Conservation (phyloP, 2,797 vertebrate species). For the Pyrrhura leucotis region DNA sequence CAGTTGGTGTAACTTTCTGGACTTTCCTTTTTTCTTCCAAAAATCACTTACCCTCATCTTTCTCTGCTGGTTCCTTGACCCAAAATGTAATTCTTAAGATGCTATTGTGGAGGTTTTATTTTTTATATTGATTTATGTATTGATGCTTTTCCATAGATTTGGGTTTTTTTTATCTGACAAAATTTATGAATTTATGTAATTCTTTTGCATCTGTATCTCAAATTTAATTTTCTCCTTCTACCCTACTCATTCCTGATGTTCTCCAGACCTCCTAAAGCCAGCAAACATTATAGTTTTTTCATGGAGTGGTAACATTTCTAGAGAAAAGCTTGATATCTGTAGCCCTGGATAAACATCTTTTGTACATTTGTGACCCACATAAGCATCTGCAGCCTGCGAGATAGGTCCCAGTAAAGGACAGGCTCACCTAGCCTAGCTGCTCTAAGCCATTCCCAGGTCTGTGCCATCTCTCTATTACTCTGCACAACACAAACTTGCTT, state of each 20-base stretch:
- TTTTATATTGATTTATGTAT: neutral
- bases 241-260: neutral
- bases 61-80: neutral
- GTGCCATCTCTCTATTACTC: neutral
- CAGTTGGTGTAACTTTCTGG: neutral
- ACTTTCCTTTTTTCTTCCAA: neutral
- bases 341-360: neutral
- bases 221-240: neutral
- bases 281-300: neutral
- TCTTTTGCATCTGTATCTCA: neutral
- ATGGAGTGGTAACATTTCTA: neutral
- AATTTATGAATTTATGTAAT: neutral
- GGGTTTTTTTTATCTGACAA: neutral
- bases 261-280: neutral
- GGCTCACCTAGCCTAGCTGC: neutral
- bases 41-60: neutral
- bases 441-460: neutral
- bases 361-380: neutral
- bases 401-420: neutral
- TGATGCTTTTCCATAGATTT: neutral
- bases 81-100: neutral
- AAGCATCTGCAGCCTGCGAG: neutral
- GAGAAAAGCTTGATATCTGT: neutral
- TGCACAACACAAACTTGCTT: accelerated
- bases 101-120: neutral